Evolutionary conservation across 2,888 invertebrate species (phyloP), one percentile per base, ranked within the genome.

Genomic region (Mimumesa dahlbomi): DNA sequence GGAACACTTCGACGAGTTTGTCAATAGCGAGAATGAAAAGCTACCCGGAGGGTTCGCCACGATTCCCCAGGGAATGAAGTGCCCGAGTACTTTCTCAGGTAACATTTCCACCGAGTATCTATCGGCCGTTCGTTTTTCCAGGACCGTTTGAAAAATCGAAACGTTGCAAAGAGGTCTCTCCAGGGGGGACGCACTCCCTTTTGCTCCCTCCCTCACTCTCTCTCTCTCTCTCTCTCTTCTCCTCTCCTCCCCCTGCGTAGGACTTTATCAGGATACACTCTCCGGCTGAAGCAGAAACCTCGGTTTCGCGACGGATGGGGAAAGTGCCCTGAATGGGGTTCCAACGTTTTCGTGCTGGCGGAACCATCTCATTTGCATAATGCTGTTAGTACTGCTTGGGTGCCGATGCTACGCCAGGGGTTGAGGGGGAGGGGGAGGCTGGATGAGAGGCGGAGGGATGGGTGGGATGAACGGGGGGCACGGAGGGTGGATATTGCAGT

Each of bases 331-430:
- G 72, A 80, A 80, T 71, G 66, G 80, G 73, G 77, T 72, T 72
- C 68, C 73, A 70, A 67, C 79, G 75, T 82, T 83, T 82, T 74
- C 82, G 76, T 72, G 76, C 82, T 66, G 78, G 79, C 73, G 75
- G 75, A 81, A 80, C 75, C 84, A 71, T 83, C 80, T 84, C 82
- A 82, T 86, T 87, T 86, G 79, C 86, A 86, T 87, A 86, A 86
- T 85, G 81, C 84, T 77, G 84, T 83, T 83, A 82, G 82, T 84
- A 82, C 81, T 84, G 84, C 68, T 78, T 76, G 78, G 72, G 69
- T 67, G 74, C 58, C 77, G 68, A 66, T 73, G 79, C 65, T 63
- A 36, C 40, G 57, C 25, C 19, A 36, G 14, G 43, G 21, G 16
- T 21, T 21, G n/a, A 18, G 14, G 25, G 25, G 11, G 11, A 25